Base-by-base conservation (phyloP, 1,140 invertebrate species). In the Cataglyphis hispanica region DNA sequence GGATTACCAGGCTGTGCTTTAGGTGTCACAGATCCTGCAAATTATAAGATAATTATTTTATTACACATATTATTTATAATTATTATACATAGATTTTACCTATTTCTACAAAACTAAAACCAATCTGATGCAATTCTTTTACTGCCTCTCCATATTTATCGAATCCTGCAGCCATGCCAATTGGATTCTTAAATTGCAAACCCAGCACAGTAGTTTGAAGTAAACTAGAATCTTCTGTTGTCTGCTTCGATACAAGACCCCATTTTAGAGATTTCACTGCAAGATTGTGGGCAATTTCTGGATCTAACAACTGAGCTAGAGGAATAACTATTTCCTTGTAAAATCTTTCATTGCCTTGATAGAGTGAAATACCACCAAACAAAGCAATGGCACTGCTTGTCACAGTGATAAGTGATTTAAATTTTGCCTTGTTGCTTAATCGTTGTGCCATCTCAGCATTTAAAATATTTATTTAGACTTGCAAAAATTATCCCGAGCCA, bases 131-230 rank as follows among this genome's bases (percentile, higher is more conserved):
- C 37, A 99, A 94, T 0, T 98, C 98, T 85, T 97, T 94, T 1
- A 99, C 96, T 34, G 98, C 98, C 96, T 99, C 98, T 11, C 97
- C 99, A 95, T 99, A 97, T 94, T 99, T 99, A 94, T 99, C 99
- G 96, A 99, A 99, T 3, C 99, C 99, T 86, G 99, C 99, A 66
- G 99, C 99, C 89, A 99, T 97, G 43, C 99, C 99, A 91, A 99
- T 92, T 0, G 99, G 99, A 95, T 99, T 99, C 84, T 95, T 95
- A 67, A 99, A 97, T 22, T 97, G 91, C 84, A 97, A 93, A 34
- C 96, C 96, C 92, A 98, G 97, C 43, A 99, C 95, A 64, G 95
- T 96, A 0, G 97, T 97, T 92, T 96, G 96, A 87, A 98, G 94
- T 78, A 95, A 94, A 7, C 94, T 76, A 7, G 96, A 95, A 94